A percentile compares a stretch with the other conserved stretches of the same genome.
These are phyloP conservation scores for Lemur catta DNA, from an alignment of 2,797 vertebrate genomes.

Conservation along the genomic window DNA sequence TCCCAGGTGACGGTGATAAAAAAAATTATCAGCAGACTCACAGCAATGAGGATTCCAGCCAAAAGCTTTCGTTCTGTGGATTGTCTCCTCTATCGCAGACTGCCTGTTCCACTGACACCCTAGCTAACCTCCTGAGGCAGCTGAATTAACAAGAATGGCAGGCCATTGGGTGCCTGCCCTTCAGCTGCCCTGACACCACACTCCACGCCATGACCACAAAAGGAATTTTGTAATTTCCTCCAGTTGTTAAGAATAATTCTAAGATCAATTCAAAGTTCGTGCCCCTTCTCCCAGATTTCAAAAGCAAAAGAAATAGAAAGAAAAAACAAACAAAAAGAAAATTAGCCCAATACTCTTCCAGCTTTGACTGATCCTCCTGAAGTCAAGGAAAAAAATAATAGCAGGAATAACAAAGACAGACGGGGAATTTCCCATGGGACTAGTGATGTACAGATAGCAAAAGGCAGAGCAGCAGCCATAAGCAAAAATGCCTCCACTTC, in stretches of 20 bases:
- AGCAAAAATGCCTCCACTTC: background rate
- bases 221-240: background rate
- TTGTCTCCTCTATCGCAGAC: background rate
- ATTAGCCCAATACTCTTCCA: background rate
- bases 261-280: background rate
- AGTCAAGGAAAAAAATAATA: background rate
- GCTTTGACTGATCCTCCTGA: background rate
- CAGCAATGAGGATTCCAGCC: background rate
- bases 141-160: background rate
- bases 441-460: background rate
- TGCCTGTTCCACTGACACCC: background rate
- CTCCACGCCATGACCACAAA: background rate
- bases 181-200: background rate
- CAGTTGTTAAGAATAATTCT: conserved; percentile 1
- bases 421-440: background rate
- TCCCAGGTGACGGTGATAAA: background rate
- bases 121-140: background rate
- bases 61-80: background rate
- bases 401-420: background rate
- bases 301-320: background rate
- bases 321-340: background rate
- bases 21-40: background rate
- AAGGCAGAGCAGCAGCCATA: background rate
- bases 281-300: background rate
- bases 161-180: no score